These are phyloP conservation scores for Pheosia gnoma DNA, from an alignment of 2,888 invertebrate species.

Conservation along the genomic window DNA sequence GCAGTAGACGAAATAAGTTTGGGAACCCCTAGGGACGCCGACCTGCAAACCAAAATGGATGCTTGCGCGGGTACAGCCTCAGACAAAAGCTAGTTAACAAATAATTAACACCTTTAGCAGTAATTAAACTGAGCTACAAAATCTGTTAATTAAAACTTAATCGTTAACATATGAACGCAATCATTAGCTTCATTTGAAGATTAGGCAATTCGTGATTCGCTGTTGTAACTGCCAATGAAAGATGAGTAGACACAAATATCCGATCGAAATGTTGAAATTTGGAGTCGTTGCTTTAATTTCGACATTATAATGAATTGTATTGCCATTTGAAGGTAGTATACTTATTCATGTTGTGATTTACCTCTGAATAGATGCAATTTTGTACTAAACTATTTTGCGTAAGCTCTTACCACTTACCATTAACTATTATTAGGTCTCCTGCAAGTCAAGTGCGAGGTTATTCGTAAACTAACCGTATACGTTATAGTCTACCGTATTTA, in stretches of 20 bases:
- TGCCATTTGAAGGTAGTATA: background rate
- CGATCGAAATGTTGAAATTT: slow-evolving; percentile 9
- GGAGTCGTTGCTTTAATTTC: slow-evolving; percentile 3
- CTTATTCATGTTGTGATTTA: background rate
- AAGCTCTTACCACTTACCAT: too few relatives aligned
- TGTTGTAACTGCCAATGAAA: slow-evolving; percentile 20
- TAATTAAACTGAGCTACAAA: background rate
- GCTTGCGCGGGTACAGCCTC: too few relatives aligned
- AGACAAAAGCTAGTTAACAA: too few relatives aligned
- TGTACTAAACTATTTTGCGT: too few relatives aligned
- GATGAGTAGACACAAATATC: slow-evolving; percentile 15
- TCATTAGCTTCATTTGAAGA: slow-evolving; percentile 1
- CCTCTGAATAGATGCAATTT: too few relatives aligned
- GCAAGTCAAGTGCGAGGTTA: too few relatives aligned
- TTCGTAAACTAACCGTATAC: too few relatives aligned
- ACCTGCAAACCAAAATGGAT: too few relatives aligned
- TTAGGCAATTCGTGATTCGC: background rate
- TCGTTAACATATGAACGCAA: background rate
- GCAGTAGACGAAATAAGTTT: too few relatives aligned
- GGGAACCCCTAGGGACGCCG: too few relatives aligned
- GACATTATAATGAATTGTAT: background rate
- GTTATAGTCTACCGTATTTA: too few relatives aligned
- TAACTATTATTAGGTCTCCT: too few relatives aligned
- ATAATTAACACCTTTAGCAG: background rate
- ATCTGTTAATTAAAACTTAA: background rate